These are phyloP conservation scores for Tigriopus californicus DNA, from an alignment of 2,888 invertebrate genomes.

Conservation along the genomic window DNA sequence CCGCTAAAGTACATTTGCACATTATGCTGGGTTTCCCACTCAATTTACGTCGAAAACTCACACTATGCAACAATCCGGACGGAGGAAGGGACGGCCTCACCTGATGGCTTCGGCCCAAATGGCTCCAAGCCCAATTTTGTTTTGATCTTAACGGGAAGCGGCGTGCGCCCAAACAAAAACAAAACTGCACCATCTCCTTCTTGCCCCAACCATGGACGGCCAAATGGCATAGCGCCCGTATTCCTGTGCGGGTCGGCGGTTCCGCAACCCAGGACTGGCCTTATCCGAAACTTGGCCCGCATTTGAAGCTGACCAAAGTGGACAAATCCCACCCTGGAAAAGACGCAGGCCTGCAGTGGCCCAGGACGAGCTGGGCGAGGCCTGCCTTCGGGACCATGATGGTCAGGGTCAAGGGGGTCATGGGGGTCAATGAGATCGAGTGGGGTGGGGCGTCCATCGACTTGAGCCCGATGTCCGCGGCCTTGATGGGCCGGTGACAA, in stretches of 20 bases:
- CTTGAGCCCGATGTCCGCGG: too few species aligned
- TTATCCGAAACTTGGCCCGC: background rate
- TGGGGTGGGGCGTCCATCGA: too few species aligned
- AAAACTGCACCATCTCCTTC: slow-evolving; percentile 74
- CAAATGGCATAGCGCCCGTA: slow-evolving; percentile 80
- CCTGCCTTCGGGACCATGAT: too few species aligned
- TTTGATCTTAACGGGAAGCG: slow-evolving; percentile 86
- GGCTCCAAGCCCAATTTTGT: slow-evolving; percentile 93
- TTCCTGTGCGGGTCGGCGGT: slow-evolving; percentile 41
- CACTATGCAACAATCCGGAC: too few species aligned
- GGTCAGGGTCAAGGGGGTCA: too few species aligned
- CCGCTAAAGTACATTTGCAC: too few species aligned
- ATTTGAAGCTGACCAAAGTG: background rate
- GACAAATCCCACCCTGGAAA: background rate
- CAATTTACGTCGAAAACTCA: too few species aligned
- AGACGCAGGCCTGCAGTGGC: background rate
- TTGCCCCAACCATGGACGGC: slow-evolving; percentile 93
- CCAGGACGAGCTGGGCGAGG: too few species aligned
- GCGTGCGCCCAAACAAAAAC: slow-evolving; percentile 65
- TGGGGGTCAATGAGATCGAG: too few species aligned
- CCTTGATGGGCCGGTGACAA: too few species aligned
- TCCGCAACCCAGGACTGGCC: background rate
- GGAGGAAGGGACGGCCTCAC: too few species aligned
- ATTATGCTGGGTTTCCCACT: too few species aligned
- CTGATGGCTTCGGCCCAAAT: slow-evolving; percentile 85